Conservation (phyloP, 2,113 vertebrate genomes). For the Synchiropus splendidus region DNA sequence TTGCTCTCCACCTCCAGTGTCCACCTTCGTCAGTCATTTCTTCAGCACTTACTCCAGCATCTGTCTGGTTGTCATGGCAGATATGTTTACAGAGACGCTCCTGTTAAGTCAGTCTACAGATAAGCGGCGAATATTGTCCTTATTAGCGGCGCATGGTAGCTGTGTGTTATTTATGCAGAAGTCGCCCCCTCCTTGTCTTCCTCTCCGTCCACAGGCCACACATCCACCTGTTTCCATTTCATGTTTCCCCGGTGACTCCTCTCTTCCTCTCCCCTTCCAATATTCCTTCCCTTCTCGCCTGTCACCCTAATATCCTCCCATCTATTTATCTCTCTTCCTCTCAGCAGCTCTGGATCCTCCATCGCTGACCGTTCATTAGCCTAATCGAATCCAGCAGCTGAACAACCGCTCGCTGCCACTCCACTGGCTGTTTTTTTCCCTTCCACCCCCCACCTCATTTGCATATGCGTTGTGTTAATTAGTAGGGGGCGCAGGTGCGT, state of each 20-base stretch:
- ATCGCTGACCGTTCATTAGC: slow-evolving; percentile 82
- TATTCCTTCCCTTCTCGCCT: slow-evolving; percentile 53
- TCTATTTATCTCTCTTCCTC: slow-evolving; percentile 43
- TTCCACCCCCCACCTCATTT: slow-evolving; percentile 67
- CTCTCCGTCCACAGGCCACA: too few relatives aligned
- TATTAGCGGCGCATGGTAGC: too few relatives aligned
- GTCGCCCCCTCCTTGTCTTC: slow-evolving; percentile 3
- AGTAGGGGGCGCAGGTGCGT: slow-evolving; percentile 96
- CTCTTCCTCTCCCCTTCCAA: slow-evolving; percentile 12
- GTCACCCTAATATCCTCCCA: slow-evolving; percentile 55
- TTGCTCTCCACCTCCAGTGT: too few relatives aligned
- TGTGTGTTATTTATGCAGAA: slow-evolving; percentile 16
- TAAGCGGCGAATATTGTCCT: too few relatives aligned
- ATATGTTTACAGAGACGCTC: too few relatives aligned
- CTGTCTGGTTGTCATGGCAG: too few relatives aligned
- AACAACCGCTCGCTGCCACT: slow-evolving; percentile 85
- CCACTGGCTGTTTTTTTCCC: slow-evolving; percentile 79
- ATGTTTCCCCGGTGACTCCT: slow-evolving; percentile 36
- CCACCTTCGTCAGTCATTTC: too few relatives aligned
- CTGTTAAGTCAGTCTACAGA: too few relatives aligned
- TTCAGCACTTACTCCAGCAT: too few relatives aligned
- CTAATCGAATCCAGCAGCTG: slow-evolving; percentile 98
- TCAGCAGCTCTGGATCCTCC: slow-evolving; percentile 34
- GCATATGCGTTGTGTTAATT: slow-evolving; percentile 98
- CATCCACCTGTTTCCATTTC: slow-evolving; percentile 51